Evolutionary conservation across 2,797 vertebrate genomes (phyloP).

Genomic region (Tapera naevia): DNA sequence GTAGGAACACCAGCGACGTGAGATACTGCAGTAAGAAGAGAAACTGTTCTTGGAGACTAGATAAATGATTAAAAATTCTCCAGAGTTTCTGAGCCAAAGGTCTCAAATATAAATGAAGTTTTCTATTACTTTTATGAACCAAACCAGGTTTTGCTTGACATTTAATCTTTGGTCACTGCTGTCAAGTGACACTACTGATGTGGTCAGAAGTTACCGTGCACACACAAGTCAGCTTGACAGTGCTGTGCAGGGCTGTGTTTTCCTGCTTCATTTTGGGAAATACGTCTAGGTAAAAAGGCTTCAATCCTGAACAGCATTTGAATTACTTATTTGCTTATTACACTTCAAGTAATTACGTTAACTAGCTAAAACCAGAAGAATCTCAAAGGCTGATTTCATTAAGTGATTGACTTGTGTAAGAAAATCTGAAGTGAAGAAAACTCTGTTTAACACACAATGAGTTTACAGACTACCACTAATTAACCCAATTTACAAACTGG

Average conservation of each 20-base stretch:
- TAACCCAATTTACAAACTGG: conserved; percentile 34
- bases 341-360: neutral
- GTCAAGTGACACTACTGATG: neutral
- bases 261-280: neutral
- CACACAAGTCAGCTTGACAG: neutral
- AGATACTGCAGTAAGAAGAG: neutral
- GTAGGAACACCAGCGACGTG: neutral
- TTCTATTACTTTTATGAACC: rapidly evolving
- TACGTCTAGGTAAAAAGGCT: neutral
- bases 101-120: neutral
- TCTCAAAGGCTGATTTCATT: neutral
- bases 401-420: neutral
- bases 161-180: neutral
- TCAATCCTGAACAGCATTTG: neutral
- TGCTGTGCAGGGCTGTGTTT: neutral
- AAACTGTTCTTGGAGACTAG: neutral
- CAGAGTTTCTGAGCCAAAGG: neutral
- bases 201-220: neutral
- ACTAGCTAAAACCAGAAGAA: neutral
- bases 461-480: conserved; percentile 32
- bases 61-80: too few species aligned
- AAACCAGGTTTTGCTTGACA: neutral
- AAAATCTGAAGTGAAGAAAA: neutral
- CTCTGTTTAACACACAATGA: neutral
- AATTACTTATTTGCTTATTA: neutral